Evolutionary conservation across 2,888 invertebrate genomes (phyloP).

Genomic region (Miltochrista miniata): DNA sequence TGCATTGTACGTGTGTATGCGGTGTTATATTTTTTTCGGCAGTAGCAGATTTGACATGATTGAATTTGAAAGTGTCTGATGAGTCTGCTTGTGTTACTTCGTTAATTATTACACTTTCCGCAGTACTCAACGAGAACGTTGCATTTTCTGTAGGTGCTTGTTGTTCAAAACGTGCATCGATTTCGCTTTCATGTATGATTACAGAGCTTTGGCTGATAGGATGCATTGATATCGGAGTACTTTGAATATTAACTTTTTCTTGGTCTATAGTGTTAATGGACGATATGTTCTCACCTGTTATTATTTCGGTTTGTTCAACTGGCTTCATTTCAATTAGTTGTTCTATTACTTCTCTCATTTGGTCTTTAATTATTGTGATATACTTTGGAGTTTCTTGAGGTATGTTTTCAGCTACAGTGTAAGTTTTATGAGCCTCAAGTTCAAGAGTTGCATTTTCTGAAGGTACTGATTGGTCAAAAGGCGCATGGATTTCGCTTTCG

Average conservation of each 20-base stretch:
- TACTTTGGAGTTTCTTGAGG: conserved; percentile 71
- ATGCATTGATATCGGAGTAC: conserved; percentile 48
- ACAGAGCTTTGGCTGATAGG: conserved; percentile 54
- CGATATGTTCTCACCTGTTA: conserved; percentile 52
- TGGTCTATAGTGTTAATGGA: conserved; percentile 26
- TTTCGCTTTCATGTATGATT: conserved; percentile 59
- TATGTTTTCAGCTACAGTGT: conserved; percentile 53
- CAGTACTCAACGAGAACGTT: conserved; percentile 46
- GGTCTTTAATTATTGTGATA: conserved; percentile 59
- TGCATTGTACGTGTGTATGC: conserved; percentile 66
- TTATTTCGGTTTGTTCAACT: conserved; percentile 58
- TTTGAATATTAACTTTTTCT: conserved; percentile 39
- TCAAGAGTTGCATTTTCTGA: conserved; percentile 54
- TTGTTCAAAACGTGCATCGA: conserved; percentile 44
- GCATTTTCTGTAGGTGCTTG: conserved; percentile 46
- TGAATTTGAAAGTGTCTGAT: conserved; percentile 44
- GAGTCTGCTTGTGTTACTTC: conserved; percentile 65
- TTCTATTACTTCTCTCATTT: conserved; percentile 63
- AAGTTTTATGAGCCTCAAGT: too few relatives aligned
- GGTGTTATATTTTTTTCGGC: conserved; percentile 59
- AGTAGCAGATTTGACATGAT: conserved; percentile 47
- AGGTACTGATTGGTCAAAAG: conserved; percentile 37
- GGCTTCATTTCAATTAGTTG: conserved; percentile 55
- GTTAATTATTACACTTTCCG: conserved; percentile 59
- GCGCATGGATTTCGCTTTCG: conserved; percentile 54